phyloP scores from a whole-genome alignment of 53 echinoderm and acorn worm genomes.

The Paelopatides confundens region DNA sequence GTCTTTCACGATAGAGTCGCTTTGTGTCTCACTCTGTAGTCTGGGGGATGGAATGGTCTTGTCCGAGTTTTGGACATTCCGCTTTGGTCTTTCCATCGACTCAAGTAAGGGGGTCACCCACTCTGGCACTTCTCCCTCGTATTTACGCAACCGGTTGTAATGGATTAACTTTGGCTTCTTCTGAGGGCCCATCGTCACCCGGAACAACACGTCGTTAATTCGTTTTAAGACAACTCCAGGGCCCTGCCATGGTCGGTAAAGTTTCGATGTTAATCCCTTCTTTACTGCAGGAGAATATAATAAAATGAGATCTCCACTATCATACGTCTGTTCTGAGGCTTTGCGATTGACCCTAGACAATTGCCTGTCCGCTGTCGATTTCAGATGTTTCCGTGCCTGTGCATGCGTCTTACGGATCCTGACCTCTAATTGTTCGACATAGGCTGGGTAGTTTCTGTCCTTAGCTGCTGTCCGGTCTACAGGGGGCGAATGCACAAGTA shows the following conservation, averaged over 20 bases:
- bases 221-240: not conserved
- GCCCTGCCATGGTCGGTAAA: not conserved
- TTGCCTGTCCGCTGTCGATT: not conserved
- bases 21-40: not conserved
- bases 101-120: not conserved
- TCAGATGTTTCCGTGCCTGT: not conserved
- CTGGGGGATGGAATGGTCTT: not conserved
- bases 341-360: not conserved
- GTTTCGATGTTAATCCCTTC: not conserved
- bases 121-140: not conserved
- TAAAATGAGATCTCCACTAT: not conserved
- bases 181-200: not conserved
- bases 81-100: not conserved
- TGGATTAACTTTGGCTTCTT: slow-evolving; percentile 19
- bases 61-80: too few relatives aligned
- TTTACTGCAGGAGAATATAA: not conserved
- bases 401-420: not conserved
- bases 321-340: not conserved
- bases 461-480: too few relatives aligned
- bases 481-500: not conserved
- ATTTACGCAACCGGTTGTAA: not conserved
- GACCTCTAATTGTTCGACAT: not conserved
- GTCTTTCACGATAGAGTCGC: not conserved
- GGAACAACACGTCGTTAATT: slow-evolving; percentile 3
- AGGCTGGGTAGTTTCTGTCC: not conserved